These are phyloP conservation scores for Sebastes goodei DNA, from an alignment of 2,797 vertebrate species.

Conservation along the genomic window DNA sequence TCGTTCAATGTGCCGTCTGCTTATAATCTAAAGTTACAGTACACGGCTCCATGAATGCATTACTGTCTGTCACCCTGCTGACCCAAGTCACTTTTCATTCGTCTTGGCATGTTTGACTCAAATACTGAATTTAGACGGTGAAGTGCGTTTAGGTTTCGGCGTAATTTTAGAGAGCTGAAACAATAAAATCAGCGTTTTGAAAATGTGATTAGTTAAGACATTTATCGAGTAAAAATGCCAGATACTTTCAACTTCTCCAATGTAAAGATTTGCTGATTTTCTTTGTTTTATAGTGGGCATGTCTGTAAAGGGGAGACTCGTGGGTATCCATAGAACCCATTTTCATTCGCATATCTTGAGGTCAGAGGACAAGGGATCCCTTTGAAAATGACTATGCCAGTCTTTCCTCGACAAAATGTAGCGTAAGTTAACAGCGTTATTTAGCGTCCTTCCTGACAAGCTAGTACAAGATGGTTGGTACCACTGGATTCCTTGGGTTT, in stretches of 20 bases:
- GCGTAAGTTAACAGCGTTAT: too few species aligned
- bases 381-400: too few species aligned
- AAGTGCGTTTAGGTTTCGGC: neutral
- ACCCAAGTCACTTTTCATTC: slow-evolving; percentile 27
- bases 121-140: neutral
- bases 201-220: neutral
- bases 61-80: slow-evolving; percentile 26
- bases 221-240: neutral
- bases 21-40: slow-evolving; percentile 32
- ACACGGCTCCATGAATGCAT: slow-evolving; percentile 24
- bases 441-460: too few species aligned
- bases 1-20: slow-evolving; percentile 2
- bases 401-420: too few species aligned
- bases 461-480: too few species aligned
- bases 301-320: too few species aligned
- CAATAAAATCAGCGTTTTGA: fast-evolving
- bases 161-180: neutral
- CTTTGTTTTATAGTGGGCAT: neutral
- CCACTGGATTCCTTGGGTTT: too few species aligned
- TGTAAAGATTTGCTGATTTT: neutral
- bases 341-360: too few species aligned
- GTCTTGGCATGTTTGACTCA: slow-evolving; percentile 17
- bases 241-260: neutral
- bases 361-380: too few species aligned
- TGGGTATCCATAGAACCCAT: fast-evolving